These are phyloP conservation scores for Drosophila ezoana DNA, from an alignment of 2,888 invertebrate species.

Conservation along the genomic window DNA sequence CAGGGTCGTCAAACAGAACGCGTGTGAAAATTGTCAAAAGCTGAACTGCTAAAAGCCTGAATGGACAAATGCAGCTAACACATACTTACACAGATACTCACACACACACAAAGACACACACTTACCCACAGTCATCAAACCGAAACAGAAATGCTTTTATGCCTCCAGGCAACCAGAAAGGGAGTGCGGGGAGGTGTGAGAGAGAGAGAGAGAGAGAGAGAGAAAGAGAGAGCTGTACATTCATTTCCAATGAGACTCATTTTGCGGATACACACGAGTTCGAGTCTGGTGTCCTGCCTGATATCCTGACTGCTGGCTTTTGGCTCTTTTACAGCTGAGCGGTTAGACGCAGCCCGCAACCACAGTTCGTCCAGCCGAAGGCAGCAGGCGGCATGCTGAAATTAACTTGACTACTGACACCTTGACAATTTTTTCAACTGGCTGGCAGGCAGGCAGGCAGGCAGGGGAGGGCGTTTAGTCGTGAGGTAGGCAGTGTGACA, in stretches of 20 bases:
- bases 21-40: conserved; percentile 37
- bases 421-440: conserved; percentile 72
- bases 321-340: conserved; percentile 76
- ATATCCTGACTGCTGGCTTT: conserved; percentile 53
- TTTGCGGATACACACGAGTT: conserved; percentile 66
- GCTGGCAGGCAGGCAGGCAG: conserved; percentile 4
- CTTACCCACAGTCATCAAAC: conserved; percentile 36
- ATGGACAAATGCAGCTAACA: conserved; percentile 36
- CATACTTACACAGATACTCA: too few relatives aligned
- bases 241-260: conserved; percentile 79
- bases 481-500: conserved; percentile 33
- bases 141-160: conserved; percentile 75
- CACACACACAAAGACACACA: conserved; percentile 17
- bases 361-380: conserved; percentile 39
- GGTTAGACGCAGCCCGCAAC: conserved; percentile 72
- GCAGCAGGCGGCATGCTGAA: conserved; percentile 35
- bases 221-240: conserved; percentile 36
- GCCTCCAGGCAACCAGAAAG: conserved; percentile 41
- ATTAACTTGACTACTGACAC: conserved; percentile 79
- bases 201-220: background rate
- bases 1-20: conserved; percentile 16
- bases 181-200: background rate
- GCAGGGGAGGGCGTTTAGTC: background rate
- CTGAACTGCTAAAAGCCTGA: conserved; percentile 55
- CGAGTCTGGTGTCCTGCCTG: conserved; percentile 32